Evolutionary conservation across 2,888 invertebrate species (phyloP), one percentile per base, ranked within the genome.

Genomic region (Zaprionus lineosus): DNA sequence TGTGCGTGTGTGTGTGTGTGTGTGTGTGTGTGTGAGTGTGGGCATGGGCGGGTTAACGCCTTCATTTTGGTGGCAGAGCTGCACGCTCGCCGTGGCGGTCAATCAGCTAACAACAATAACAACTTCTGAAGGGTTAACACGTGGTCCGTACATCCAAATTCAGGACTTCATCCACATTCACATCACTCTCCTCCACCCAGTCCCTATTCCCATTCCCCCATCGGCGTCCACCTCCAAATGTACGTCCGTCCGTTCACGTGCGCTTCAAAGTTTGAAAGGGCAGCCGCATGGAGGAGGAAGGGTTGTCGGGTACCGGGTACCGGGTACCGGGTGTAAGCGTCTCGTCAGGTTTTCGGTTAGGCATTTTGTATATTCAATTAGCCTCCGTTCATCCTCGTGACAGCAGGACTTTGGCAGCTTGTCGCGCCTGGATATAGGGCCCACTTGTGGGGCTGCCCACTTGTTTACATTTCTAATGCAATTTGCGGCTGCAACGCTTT

Each of bases 391-490:
- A 33, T 39, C 18, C 37, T 36, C 36, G 12, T 47, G 56, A 34
- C 28, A 19, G 33, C 24, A 19, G 29, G 58, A 19, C 18, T 21
- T 1, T 16, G 58, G 24, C 19, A 15, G 1, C 12, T 11, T 21
- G 4, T 9, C 19, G 9, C 52, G 33, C 12, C 29, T 6, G 37
- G 24, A 33, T 18, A 34, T 41, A 28, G 56, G 46, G 29, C 39
- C 48, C 31, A 29, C 53, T 31, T 31, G 15, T 21, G 47, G 58
- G 14, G 52, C 57, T 52, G 50, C 67, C 79, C 62, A 72, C 77
- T 81, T 81, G 81, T 81, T 81, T 77, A 77, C 74, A 81, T 81
- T 83, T 79, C 81, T 83, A 83, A 81, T 81, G 79, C 83, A 81
- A 79, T 83, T 83, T 81, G 84, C 33, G 84, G 78, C 72, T 68